These are phyloP conservation scores for Marisa cornuarietis DNA, from an alignment of 1,140 invertebrate genomes.

Conservation along the genomic window DNA sequence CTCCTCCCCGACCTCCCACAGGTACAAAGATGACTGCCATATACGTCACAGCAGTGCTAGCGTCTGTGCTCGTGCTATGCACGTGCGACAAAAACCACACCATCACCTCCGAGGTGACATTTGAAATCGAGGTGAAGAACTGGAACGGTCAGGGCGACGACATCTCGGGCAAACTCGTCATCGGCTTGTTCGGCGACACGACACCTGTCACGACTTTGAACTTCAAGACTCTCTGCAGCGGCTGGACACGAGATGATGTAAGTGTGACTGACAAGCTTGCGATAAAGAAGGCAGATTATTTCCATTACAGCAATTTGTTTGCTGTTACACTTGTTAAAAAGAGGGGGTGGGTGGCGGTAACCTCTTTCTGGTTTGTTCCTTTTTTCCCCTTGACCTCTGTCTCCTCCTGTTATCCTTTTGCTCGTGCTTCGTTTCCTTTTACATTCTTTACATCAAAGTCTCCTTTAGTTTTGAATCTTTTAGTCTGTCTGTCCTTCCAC, in stretches of 20 bases:
- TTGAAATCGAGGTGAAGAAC: slow-evolving; percentile 60
- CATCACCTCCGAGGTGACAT: slow-evolving; percentile 58
- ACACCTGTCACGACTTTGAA: slow-evolving; percentile 65
- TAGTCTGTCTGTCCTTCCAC: no score
- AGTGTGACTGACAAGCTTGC: slow-evolving; percentile 22
- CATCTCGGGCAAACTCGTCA: slow-evolving; percentile 48
- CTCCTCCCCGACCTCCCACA: background rate
- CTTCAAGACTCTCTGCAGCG: slow-evolving; percentile 59
- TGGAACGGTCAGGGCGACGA: slow-evolving; percentile 56
- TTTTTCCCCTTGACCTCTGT: background rate
- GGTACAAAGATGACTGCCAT: slow-evolving; percentile 23
- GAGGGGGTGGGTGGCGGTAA: background rate
- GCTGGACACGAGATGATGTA: slow-evolving; percentile 55
- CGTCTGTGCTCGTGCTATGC: slow-evolving; percentile 17
- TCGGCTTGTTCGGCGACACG: slow-evolving; percentile 65
- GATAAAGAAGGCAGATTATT: background rate
- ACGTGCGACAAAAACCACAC: slow-evolving; percentile 48
- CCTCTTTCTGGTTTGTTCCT: background rate
- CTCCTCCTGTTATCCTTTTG: no score
- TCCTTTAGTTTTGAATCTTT: no score
- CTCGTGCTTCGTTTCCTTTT: no score
- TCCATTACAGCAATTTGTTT: background rate
- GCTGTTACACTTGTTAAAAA: background rate
- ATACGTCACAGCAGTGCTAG: slow-evolving; percentile 4
- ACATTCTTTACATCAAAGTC: no score